Evolutionary conservation across 2,888 invertebrate species (phyloP).

Genomic region (Cepaea hortensis): DNA sequence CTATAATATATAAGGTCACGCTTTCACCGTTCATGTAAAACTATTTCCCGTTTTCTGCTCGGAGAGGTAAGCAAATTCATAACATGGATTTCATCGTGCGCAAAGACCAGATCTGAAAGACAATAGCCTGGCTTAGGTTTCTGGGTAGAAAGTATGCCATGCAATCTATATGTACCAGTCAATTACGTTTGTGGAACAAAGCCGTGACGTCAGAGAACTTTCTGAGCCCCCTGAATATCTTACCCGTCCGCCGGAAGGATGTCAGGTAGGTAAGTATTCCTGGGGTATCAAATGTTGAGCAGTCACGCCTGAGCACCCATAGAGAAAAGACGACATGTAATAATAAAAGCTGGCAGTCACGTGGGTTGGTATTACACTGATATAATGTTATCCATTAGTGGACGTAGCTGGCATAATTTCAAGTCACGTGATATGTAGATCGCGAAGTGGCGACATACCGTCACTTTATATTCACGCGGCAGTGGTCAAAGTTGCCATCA

Average conservation of each 20-base stretch:
- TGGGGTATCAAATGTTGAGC: conserved; percentile 11
- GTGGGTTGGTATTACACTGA: neutral
- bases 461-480: neutral
- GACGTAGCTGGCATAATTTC: neutral
- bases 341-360: neutral
- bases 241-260: too few relatives aligned
- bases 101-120: too few relatives aligned
- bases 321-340: neutral
- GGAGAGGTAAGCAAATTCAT: too few relatives aligned
- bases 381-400: neutral
- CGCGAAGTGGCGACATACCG: neutral
- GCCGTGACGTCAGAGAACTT: too few relatives aligned
- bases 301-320: neutral
- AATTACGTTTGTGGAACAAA: too few relatives aligned
- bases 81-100: too few relatives aligned
- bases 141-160: too few relatives aligned
- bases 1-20: too few relatives aligned
- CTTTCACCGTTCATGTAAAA: too few relatives aligned
- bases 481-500: neutral
- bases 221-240: neutral
- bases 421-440: neutral
- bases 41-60: too few relatives aligned
- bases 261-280: neutral
- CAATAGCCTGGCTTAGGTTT: too few relatives aligned
- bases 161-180: too few relatives aligned